Conservation (phyloP, 2,113 vertebrate genomes). For the Murina feae region DNA sequence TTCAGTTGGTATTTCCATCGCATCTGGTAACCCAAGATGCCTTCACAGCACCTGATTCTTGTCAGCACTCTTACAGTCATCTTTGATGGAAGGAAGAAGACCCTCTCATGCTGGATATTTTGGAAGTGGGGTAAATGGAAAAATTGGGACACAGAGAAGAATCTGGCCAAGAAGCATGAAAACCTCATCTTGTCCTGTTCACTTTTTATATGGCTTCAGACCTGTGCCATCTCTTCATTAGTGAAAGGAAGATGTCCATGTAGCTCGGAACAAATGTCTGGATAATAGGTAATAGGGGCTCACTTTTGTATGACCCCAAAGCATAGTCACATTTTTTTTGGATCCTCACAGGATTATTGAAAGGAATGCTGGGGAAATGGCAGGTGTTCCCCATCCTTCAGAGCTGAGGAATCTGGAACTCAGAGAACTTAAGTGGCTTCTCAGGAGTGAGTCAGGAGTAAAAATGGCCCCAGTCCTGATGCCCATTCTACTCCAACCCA, state of each 20-base stretch:
- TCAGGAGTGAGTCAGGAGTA: slow-evolving; percentile 45
- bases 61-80: background rate
- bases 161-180: background rate
- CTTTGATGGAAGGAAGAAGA: background rate
- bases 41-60: background rate
- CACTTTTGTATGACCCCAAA: background rate
- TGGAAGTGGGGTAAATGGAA: background rate
- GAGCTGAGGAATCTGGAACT: slow-evolving; percentile 59
- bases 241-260: background rate
- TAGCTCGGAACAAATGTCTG: background rate
- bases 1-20: background rate
- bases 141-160: background rate
- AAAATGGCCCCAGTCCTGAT: slow-evolving; percentile 53
- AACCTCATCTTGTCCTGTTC: background rate
- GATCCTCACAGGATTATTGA: background rate
- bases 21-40: background rate
- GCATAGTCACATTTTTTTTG: background rate
- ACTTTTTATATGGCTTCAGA: background rate
- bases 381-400: slow-evolving; percentile 43
- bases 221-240: background rate
- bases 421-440: slow-evolving; percentile 33
- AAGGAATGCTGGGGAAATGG: slow-evolving; percentile 32
- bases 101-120: background rate
- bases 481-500: slow-evolving; percentile 51
- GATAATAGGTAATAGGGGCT: background rate